These are phyloP conservation scores for Cynodonichthys magdalenae DNA, from an alignment of 2,797 vertebrate species.

Conservation along the genomic window DNA sequence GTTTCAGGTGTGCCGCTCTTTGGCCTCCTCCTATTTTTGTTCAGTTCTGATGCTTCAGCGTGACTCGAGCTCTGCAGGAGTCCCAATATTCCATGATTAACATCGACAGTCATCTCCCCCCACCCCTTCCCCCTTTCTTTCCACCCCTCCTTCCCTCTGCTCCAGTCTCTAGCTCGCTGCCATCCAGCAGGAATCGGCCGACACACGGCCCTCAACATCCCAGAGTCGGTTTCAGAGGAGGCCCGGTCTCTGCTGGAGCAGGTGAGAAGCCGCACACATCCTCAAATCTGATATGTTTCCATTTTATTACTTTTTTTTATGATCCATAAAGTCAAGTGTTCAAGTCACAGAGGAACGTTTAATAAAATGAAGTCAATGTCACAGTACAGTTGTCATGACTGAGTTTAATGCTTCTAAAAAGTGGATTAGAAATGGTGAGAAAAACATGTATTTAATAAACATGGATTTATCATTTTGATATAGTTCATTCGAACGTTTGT, in stretches of 20 bases:
- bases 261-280: conserved; percentile 75
- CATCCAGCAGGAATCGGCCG: conserved; percentile 94
- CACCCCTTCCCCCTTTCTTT: conserved; percentile 42
- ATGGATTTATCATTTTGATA: background rate
- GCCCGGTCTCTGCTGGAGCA: conserved; percentile 92
- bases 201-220: conserved; percentile 92
- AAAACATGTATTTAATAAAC: too few species aligned
- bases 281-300: background rate
- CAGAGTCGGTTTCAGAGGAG: conserved; percentile 92
- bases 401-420: too few species aligned
- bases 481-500: background rate
- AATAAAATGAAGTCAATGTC: too few species aligned
- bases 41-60: conserved; percentile 27
- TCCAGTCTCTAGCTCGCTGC: conserved; percentile 90
- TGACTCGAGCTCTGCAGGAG: conserved; percentile 49
- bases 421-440: too few species aligned
- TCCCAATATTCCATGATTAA: conserved; percentile 52
- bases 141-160: conserved; percentile 47
- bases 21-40: conserved; percentile 67
- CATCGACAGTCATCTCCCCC: conserved; percentile 56
- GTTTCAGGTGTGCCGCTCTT: conserved; percentile 72
- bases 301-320: background rate
- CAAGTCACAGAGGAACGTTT: too few species aligned
- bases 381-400: too few species aligned
- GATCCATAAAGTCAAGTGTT: too few species aligned